Conservation (phyloP, 2,797 vertebrate genomes). For the Acanthurus leucopareius region DNA sequence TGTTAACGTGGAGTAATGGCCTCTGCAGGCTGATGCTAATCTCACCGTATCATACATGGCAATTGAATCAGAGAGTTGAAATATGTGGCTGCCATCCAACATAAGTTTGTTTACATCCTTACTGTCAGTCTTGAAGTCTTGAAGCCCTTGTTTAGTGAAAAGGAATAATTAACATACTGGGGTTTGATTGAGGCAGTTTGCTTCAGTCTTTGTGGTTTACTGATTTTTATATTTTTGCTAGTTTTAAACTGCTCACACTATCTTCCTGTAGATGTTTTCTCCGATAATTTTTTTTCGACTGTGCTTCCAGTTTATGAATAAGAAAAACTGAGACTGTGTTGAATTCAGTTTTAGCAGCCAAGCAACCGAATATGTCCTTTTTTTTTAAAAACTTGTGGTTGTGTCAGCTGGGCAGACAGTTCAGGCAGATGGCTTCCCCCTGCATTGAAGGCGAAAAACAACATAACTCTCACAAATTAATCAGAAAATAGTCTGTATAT, state of each 20-base stretch:
- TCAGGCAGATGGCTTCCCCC: no score
- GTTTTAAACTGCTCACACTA: not conserved
- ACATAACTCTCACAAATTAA: no score
- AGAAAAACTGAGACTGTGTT: not conserved
- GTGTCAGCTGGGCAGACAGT: slow-evolving; percentile 28
- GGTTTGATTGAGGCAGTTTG: not conserved
- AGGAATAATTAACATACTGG: slow-evolving; percentile 6
- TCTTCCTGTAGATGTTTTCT: not conserved
- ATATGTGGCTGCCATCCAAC: slow-evolving; percentile 39
- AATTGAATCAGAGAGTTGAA: slow-evolving; percentile 61
- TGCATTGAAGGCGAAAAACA: no score
- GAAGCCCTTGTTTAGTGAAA: slow-evolving; percentile 4
- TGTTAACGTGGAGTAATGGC: slow-evolving; percentile 69
- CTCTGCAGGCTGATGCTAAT: slow-evolving; percentile 67
- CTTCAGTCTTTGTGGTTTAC: not conserved
- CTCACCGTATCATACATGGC: slow-evolving; percentile 39
- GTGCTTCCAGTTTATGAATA: not conserved
- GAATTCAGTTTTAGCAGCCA: not conserved
- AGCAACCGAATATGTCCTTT: not conserved
- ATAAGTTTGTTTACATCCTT: slow-evolving; percentile 22
- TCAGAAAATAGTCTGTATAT: no score
- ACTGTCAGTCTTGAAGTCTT: slow-evolving; percentile 10
- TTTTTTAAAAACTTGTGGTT: slow-evolving; percentile 1
- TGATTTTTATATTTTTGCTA: not conserved
- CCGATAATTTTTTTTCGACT: not conserved